Evolutionary conservation across 2,888 invertebrate genomes (phyloP), one percentile per base, ranked within the genome.

Genomic region (Sphaerolaimus hirsutus): DNA sequence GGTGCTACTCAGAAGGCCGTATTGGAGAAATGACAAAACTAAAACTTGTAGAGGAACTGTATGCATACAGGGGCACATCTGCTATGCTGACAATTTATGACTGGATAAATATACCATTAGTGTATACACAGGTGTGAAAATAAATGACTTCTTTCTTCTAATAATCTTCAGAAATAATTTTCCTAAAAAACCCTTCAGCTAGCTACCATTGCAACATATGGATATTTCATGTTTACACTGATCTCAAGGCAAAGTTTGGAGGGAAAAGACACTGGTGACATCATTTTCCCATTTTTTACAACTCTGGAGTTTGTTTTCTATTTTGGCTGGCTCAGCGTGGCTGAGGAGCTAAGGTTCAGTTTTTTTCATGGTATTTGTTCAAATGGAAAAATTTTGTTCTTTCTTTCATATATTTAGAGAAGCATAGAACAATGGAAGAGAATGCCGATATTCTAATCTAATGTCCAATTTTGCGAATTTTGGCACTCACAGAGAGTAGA

Each of bases 151-250:
- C n/a, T n/a, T n/a, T n/a, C n/a, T n/a, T n/a, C n/a, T n/a, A n/a
- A n/a, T n/a, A n/a, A n/a, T n/a, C n/a, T n/a, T n/a, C n/a, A n/a
- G n/a, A n/a, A n/a, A n/a, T n/a, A n/a, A n/a, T n/a, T n/a, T n/a
- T n/a, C n/a, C n/a, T n/a, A n/a, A n/a, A n/a, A n/a, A n/a, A n/a
- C n/a, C n/a, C n/a, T n/a, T n/a, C n/a, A 65, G 60, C 64, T 64
- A 52, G 86, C 86, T 26, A 87, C 87, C 1, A 67, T 87, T 54
- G 81, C 86, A 14, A 72, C 84, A 46, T 84, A 87, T 65, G 78
- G 80, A 10, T 87, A 84, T 66, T 87, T 87, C 66, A 75, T 82
- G 50, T 80, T 83, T 4, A 80, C 81, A 12, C 70, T 87, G 47
- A 72, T 87, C 68, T 86, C 84, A 0, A 73, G 81, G 21, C 86